phyloP scores from a whole-genome alignment of 1,140 invertebrate genomes.

The Acyrthosiphon pisum region DNA sequence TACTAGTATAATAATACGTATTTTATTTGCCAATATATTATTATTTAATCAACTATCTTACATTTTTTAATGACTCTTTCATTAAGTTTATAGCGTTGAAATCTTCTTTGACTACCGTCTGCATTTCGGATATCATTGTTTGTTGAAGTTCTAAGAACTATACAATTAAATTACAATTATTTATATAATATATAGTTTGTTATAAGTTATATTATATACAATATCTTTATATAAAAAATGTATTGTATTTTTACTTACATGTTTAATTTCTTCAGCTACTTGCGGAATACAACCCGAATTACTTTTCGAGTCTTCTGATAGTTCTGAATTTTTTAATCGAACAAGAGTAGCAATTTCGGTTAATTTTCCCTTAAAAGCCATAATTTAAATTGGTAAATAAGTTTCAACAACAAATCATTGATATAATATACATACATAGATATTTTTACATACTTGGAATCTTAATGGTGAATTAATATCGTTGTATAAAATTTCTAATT shows the following conservation, averaged over 20 bases:
- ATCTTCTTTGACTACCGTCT: slow-evolving; percentile 51
- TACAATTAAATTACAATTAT: background rate
- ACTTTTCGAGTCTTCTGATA: slow-evolving; percentile 33
- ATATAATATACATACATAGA: background rate
- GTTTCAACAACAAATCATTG: background rate
- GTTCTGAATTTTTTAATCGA: slow-evolving; percentile 48
- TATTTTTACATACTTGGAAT: slow-evolving; percentile 75
- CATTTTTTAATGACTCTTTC: slow-evolving; percentile 47
- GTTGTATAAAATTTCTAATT: slow-evolving; percentile 83
- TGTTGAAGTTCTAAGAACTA: slow-evolving; percentile 51
- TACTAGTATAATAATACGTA: background rate
- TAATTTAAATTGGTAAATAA: background rate
- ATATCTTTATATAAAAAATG: background rate
- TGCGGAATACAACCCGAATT: slow-evolving; percentile 36
- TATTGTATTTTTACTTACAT: background rate
- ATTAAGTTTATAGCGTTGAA: slow-evolving; percentile 34
- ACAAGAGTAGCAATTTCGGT: slow-evolving; percentile 52
- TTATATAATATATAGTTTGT: too few species aligned
- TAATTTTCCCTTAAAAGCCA: slow-evolving; percentile 24
- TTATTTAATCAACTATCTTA: slow-evolving; percentile 20
- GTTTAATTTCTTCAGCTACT: slow-evolving; percentile 53
- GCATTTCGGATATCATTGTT: slow-evolving; percentile 53
- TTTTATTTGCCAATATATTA: background rate
- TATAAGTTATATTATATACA: background rate
- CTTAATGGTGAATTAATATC: slow-evolving; percentile 90